Base-by-base conservation (phyloP, 2,113 vertebrate species). In the Cisticola juncidis region DNA sequence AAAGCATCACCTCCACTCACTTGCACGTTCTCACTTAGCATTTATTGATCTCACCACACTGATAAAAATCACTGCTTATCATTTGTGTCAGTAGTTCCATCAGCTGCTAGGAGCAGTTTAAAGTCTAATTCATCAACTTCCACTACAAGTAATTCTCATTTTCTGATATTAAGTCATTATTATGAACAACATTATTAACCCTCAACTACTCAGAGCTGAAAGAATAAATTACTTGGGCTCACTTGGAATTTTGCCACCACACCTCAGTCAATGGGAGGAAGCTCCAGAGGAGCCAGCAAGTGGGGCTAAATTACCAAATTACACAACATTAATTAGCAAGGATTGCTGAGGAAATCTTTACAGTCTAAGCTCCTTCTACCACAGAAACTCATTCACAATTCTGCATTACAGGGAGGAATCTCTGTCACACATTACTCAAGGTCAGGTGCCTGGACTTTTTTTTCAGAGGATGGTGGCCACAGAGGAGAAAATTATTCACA, bases 111-210 rank as follows among this genome's bases (percentile, higher is more conserved):
- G 81, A 88, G 33, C n/a, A 87, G 60, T 64, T 87, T 87, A 80
- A 92, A 91, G 61, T 38, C 70, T 14, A 86, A 89, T 88, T 56
- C 60, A 91, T 92, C 80, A 97, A 56, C 35, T 73, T 90, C 66
- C 85, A 88, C n/a, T 14, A 38, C 20, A 85, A 51, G 62, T 42
- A 86, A 68, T 68, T 76, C 15, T 81, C n/a, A 69, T 90, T 84
- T 91, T 74, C 40, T 72, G 79, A 74, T 81, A 78, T 58, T 78
- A 83, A 93, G 51, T 60, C 57, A 26, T 71, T 94, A 78, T 74
- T 84, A 95, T 26, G 38, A 94, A 65, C 33, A 62, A 36, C 23
- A 40, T 78, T 86, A 85, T 86, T 86, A 97, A 78, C 64, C 35
- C 82, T 73, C 60, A 77, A 58, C 25, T 17, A 80, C 16, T 83